Evolutionary conservation across 2,113 vertebrate species (phyloP), one percentile per base, ranked within the genome.

Genomic region (Tachycineta bicolor): DNA sequence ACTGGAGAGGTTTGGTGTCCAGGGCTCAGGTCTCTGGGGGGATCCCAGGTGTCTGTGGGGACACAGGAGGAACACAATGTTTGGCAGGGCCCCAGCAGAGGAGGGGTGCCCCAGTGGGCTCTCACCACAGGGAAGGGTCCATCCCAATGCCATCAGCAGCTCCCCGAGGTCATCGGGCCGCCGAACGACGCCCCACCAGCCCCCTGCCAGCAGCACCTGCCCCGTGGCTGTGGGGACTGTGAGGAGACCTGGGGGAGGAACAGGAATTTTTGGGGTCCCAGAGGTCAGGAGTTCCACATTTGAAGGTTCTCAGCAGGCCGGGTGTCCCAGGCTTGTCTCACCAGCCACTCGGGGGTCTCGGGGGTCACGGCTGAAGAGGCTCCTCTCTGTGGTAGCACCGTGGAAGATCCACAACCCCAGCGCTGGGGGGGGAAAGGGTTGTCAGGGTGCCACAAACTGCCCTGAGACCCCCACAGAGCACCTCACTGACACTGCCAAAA

Each of bases 301-400:
- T 24, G 15, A 49, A 28, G 49, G 7, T 41, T 29, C 37, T 7
- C 2, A 1, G 39, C 3, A 1, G 8, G 43, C 25, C 13, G 29
- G 37, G 50, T 10, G 37, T 41, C 11, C 28, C 3, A 8, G 29
- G 11, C 16, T 21, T 9, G 17, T 26, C 70, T 56, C 70, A 56
- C 70, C 23, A 2, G 70, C 70, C 52, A 75, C 53, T 15, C 53
- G 53, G 10, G 53, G 71, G 31, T 74, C 71, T 15, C 1, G 39
- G 23, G 17, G 47, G 67, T 70, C 5, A 1, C 14, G 20, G 47
- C 19, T 39, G 47, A 70, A 70, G 47, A 70, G 67, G 19, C 34
- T 70, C 47, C 34, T 52, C 34, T 39, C 34, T 26, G 68, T 69
- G 47, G 67, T 52, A 47, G 67, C 67, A 2, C 67, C 47, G 4